These are phyloP conservation scores for Prosapia bicincta DNA, from an alignment of 2,888 invertebrate genomes.

Conservation along the genomic window DNA sequence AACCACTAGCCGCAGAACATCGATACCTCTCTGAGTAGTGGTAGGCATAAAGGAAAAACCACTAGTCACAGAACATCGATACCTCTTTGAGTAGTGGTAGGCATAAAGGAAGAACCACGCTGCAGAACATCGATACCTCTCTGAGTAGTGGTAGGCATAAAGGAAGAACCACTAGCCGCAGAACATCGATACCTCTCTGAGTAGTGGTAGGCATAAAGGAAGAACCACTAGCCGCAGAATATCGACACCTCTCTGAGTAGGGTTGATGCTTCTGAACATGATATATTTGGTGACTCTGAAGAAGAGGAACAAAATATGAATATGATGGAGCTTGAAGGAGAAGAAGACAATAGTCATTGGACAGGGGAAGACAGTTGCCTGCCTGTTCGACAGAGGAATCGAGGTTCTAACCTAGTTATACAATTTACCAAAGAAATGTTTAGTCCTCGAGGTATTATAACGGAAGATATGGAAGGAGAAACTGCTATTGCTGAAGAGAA, in stretches of 20 bases:
- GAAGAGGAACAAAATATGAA: conserved; percentile 73
- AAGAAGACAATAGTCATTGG: conserved; percentile 67
- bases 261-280: conserved; percentile 61
- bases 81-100: conserved; percentile 43
- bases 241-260: too few relatives aligned
- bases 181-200: too few relatives aligned
- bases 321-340: conserved; percentile 77
- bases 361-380: conserved; percentile 67
- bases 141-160: too few relatives aligned
- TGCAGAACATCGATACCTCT: too few relatives aligned
- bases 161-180: too few relatives aligned
- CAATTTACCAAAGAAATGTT: conserved; percentile 63
- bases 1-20: too few relatives aligned
- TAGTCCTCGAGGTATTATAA: conserved; percentile 18
- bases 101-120: too few relatives aligned
- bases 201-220: too few relatives aligned
- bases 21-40: too few relatives aligned
- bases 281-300: conserved; percentile 91
- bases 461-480: conserved; percentile 11
- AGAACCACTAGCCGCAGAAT: too few relatives aligned
- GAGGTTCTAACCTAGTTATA: conserved; percentile 50
- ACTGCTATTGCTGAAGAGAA: conserved; percentile 5
- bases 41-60: conserved; percentile 42
- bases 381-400: too few relatives aligned
- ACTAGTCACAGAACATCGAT: conserved; percentile 37